Evolutionary conservation across 2,888 invertebrate genomes (phyloP), one percentile per base, ranked within the genome.

Genomic region (Prostheceraeus crozeri): DNA sequence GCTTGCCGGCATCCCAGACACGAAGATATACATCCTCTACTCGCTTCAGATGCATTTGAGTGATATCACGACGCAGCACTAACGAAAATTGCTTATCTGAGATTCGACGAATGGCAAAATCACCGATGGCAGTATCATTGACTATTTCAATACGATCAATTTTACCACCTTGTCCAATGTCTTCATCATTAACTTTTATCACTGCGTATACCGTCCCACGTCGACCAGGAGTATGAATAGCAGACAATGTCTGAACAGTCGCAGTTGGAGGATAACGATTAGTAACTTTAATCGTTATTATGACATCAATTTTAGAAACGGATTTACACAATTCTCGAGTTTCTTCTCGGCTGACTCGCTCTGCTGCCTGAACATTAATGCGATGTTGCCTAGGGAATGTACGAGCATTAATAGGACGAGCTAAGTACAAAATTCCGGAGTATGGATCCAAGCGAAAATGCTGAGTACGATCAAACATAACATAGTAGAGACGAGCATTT

Each of bases 401-500:
- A 16, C n/a, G 27, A 8, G 27, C 27, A 55, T 25, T 25, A n/a
- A n/a, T n/a, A n/a, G n/a, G n/a, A n/a, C 46, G 4, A 3, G 46
- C 16, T n/a, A 46, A 28, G 27, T 51, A 57, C 3, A 57, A 28
- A 27, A 53, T 28, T 3, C 57, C 57, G 19, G 19, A 46, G 3
- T 14, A 23, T 8, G 57, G 46, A 46, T 57, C 40, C 8, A 57
- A n/a, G 11, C 25, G 28, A 46, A 57, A 57, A 25, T 14, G 40
- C 3, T 28, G 40, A 8, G 21, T 23, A 21, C 4, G 16, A 40
- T 25, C 30, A 28, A 28, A 21, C n/a, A n/a, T n/a, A 19, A 23
- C 40, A 16, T 48, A 57, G 57, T 27, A 57, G 6, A 57, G 28
- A 16, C 46, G 45, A 3, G 40, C 40, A 21, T 57, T 57, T 25